These are phyloP conservation scores for Etheostoma nigrum DNA, from an alignment of 2,797 vertebrate species.

Conservation along the genomic window DNA sequence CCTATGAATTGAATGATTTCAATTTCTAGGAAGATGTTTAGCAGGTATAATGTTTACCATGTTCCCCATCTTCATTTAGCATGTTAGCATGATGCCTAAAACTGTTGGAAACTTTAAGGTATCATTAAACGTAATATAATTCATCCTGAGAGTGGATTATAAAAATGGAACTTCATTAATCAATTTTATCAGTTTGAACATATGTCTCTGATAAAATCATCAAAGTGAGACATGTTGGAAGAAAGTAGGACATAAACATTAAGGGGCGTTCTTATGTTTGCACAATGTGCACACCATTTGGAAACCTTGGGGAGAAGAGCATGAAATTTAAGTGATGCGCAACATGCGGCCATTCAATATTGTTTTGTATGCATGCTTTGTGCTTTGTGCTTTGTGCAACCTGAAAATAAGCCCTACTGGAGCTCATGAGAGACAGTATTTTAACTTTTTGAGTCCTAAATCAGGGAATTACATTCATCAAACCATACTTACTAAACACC, in stretches of 20 bases:
- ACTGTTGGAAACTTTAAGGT: neutral
- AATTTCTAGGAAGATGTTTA: neutral
- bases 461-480: no score
- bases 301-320: neutral
- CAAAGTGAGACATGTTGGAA: neutral
- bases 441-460: no score
- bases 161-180: neutral
- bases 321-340: no score
- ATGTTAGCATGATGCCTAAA: neutral
- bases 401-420: neutral
- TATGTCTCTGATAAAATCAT: neutral
- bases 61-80: neutral
- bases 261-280: neutral
- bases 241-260: neutral
- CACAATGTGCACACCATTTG: neutral
- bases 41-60: neutral
- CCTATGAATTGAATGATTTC: no score
- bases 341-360: neutral
- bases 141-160: neutral
- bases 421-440: neutral
- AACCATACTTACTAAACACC: no score
- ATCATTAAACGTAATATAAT: neutral
- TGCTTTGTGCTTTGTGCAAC: neutral
- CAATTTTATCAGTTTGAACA: neutral
- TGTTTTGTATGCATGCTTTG: neutral